Conservation (phyloP, 1,140 invertebrate genomes). For the Samia ricini region DNA sequence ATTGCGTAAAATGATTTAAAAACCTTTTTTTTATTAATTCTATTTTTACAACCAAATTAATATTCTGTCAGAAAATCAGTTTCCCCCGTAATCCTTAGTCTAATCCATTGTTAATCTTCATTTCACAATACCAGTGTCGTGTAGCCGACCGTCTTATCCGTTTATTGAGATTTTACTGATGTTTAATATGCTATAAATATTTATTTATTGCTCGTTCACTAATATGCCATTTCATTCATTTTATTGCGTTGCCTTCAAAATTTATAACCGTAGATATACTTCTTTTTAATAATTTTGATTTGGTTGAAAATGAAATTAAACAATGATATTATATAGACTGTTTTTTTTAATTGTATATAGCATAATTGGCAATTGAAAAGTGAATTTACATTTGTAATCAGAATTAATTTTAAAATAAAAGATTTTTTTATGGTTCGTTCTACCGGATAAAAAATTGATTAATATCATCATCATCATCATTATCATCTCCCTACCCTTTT, state of each 20-base stretch:
- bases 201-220: constrained; percentile 59
- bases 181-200: constrained; percentile 68
- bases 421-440: not conserved
- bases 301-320: constrained; percentile 60
- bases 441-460: not conserved
- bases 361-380: constrained; percentile 44
- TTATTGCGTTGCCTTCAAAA: constrained; percentile 53
- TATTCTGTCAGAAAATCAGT: constrained; percentile 8
- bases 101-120: constrained; percentile 29
- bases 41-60: constrained; percentile 9
- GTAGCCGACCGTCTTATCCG: constrained; percentile 31
- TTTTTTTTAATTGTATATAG: constrained; percentile 57
- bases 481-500: no score
- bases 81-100: constrained; percentile 5
- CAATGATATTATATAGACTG: constrained; percentile 43
- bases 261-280: constrained; percentile 55
- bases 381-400: constrained; percentile 15
- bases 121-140: constrained; percentile 47
- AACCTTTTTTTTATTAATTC: constrained; percentile 5
- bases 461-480: no score
- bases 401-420: not conserved
- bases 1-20: constrained; percentile 4
- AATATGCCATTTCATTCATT: constrained; percentile 64
- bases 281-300: constrained; percentile 57
- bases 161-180: constrained; percentile 67